These are phyloP conservation scores for Flabesymbios commensalis DNA, from an alignment of 2,888 invertebrate species.

Conservation along the genomic window DNA sequence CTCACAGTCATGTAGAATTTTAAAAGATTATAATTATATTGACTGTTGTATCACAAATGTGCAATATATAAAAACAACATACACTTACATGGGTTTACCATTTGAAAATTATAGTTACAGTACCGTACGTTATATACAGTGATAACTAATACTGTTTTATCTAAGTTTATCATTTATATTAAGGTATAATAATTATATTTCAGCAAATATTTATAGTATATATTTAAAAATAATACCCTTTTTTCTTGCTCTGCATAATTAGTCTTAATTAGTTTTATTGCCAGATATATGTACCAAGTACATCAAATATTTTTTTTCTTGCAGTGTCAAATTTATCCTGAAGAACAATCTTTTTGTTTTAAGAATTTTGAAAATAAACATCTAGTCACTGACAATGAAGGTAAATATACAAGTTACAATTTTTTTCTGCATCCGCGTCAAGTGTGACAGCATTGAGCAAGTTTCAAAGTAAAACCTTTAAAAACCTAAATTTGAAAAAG, in stretches of 20 bases:
- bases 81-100: no score
- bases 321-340: slow-evolving; percentile 42
- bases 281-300: no score
- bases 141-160: background rate
- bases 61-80: no score
- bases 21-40: no score
- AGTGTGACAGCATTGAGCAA: background rate
- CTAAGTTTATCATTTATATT: background rate
- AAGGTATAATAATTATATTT: background rate
- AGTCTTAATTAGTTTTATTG: no score
- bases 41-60: no score
- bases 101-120: no score
- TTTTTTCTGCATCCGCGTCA: background rate
- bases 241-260: no score
- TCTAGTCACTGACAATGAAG: slow-evolving; percentile 53
- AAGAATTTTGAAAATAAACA: slow-evolving; percentile 29
- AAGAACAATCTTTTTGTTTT: slow-evolving; percentile 15
- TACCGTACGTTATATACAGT: no score
- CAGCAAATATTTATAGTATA: background rate
- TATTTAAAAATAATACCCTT: no score
- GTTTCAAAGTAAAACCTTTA: background rate
- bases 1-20: no score
- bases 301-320: slow-evolving; percentile 20
- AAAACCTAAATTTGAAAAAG: background rate
- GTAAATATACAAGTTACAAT: slow-evolving; percentile 35